Evolutionary conservation across 2,888 invertebrate genomes (phyloP).

Genomic region (Drosophila prostipennis): DNA sequence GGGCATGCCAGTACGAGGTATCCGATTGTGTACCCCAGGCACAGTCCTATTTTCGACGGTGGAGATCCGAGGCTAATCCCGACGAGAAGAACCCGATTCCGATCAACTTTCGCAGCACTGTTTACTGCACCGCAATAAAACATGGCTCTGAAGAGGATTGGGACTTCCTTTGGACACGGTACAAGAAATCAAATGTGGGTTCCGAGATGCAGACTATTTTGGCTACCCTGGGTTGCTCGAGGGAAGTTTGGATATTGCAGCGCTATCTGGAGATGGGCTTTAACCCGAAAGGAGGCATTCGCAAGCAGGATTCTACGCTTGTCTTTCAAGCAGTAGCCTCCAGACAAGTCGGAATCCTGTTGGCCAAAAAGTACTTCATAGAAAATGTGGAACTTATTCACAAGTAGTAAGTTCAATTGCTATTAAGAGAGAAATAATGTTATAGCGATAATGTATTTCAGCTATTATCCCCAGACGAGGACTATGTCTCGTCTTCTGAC

Average conservation of each 20-base stretch:
- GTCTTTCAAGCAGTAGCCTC: constrained; percentile 87
- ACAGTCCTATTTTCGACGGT: constrained; percentile 86
- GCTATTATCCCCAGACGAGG: constrained; percentile 84
- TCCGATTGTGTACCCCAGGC: constrained; percentile 87
- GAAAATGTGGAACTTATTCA: constrained; percentile 85
- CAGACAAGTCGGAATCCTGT: constrained; percentile 88
- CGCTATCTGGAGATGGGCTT: constrained; percentile 88
- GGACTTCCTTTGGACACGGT: constrained; percentile 90
- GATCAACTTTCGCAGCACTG: constrained; percentile 88
- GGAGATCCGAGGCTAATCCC: constrained; percentile 86
- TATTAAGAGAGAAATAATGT: no score
- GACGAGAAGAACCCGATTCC: constrained; percentile 88
- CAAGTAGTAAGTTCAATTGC: constrained; percentile 4
- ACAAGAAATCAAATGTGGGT: constrained; percentile 87
- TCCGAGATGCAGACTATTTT: constrained; percentile 88
- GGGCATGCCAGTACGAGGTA: constrained; percentile 88
- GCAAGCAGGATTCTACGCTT: constrained; percentile 88
- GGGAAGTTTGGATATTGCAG: constrained; percentile 69
- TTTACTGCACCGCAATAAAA: constrained; percentile 90
- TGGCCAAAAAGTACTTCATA: constrained; percentile 89
- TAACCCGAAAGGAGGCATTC: constrained; percentile 85
- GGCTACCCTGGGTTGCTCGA: constrained; percentile 88
- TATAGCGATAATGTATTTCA: constrained; percentile 53
- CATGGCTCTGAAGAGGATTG: constrained; percentile 89
- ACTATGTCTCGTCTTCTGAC: constrained; percentile 84